Evolutionary conservation across 2,113 vertebrate genomes (phyloP).

Genomic region (Charadrius vociferus): DNA sequence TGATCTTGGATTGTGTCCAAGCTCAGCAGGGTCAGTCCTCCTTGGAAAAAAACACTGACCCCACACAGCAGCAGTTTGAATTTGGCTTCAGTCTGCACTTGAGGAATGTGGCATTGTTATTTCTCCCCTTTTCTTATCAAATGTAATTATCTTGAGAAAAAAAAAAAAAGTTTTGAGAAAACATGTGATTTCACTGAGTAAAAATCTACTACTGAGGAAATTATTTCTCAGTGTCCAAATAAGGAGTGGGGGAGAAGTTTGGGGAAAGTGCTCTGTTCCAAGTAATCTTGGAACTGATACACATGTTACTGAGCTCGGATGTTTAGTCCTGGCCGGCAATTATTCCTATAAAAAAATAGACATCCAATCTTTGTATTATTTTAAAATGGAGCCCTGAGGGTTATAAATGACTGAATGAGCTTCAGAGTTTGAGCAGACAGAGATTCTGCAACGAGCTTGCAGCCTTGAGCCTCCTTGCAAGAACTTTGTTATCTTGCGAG

Average conservation of each 20-base stretch:
- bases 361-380: conserved; percentile 1
- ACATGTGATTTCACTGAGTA: conserved; percentile 85
- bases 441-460: not conserved
- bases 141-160: conserved; percentile 70
- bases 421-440: conserved; percentile 24
- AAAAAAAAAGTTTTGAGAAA: conserved; percentile 69
- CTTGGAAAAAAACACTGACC: conserved; percentile 50
- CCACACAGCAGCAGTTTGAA: conserved; percentile 70
- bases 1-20: conserved; percentile 71
- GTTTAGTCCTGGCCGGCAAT: conserved; percentile 51
- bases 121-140: conserved; percentile 82
- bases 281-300: conserved; percentile 44
- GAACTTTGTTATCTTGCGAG: not conserved
- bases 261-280: conserved; percentile 40
- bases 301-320: conserved; percentile 47
- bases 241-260: conserved; percentile 73
- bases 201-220: conserved; percentile 82
- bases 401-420: conserved; percentile 24
- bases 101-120: conserved; percentile 77
- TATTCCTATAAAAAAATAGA: conserved; percentile 35
- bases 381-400: conserved; percentile 30
- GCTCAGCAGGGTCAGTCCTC: conserved; percentile 35
- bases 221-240: conserved; percentile 77
- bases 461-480: not conserved
- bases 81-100: conserved; percentile 53